Evolutionary conservation across 2,888 invertebrate genomes (phyloP), one percentile per base, ranked within the genome.

Genomic region (Drosophila koepferae): DNA sequence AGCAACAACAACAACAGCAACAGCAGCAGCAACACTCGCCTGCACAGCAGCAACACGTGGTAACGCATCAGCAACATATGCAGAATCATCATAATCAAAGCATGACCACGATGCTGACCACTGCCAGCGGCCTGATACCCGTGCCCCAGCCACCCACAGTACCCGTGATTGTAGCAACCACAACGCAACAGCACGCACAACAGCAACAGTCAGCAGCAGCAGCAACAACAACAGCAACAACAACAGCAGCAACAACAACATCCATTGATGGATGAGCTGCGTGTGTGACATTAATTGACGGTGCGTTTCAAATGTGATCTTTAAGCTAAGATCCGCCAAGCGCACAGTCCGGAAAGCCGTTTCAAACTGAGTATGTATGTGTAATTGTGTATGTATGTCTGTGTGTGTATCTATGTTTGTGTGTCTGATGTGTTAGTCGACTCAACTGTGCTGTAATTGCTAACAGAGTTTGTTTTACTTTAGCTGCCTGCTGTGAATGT

Each of bases 201-300:
- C 91, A 89, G 68, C 90, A 87, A 60, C 84, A 88, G 36, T 84
- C 87, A 83, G 31, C 86, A 85, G 2, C 86, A 82, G 1, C 82
- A 88, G 67, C 92, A 89, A 67, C 77, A 93, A 92, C 92, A 94
- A 92, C 93, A 94, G 36, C 89, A 83, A n/a, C 86, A 85, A 1
- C 86, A 82, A 0, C 82, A 88, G 66, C 92, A 89, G 64, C 77
- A 94, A 92, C 92, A 94, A 92, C 93, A 94, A 92, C 90, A 94
- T 95, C 81, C 91, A 20, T 72, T 91, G 80, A 96, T 97, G 96
- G 97, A 97, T 94, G 97, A 97, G 93, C 91, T 97, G 94, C 94
- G 97, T 71, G 97, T 97, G 96, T 97, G 97, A 97, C 96, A 95
- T 92, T 93, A 93, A 92, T 92, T 92, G 88, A 92, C 92, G 86